Percentiles rank a stretch among this genome's conserved stretches.
These are phyloP conservation scores for Lepidochitona cinerea DNA, from an alignment of 2,888 invertebrate species.

Conservation along the genomic window DNA sequence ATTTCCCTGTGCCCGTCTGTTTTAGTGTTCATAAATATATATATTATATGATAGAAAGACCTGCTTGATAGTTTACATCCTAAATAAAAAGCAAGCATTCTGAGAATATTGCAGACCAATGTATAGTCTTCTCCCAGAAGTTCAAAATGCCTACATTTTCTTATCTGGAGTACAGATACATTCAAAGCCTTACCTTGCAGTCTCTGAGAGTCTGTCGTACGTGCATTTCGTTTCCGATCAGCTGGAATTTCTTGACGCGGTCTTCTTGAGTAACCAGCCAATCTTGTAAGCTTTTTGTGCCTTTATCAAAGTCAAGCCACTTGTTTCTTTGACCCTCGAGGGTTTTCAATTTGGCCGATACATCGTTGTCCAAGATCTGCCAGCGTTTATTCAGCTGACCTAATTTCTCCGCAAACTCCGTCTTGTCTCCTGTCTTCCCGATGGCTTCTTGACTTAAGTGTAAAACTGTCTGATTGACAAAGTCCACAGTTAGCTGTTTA, in stretches of 20 bases:
- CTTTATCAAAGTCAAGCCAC: slow-evolving; percentile 64
- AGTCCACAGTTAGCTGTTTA: slow-evolving; percentile 65
- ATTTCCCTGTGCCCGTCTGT: no score
- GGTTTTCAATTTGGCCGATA: slow-evolving; percentile 49
- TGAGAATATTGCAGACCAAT: no score
- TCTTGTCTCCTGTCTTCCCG: slow-evolving; percentile 46
- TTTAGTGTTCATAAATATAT: no score
- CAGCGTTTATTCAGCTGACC: slow-evolving; percentile 59
- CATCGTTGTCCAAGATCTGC: slow-evolving; percentile 49
- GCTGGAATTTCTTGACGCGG: slow-evolving; percentile 52
- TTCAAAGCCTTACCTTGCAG: slow-evolving; percentile 50
- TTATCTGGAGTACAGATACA: neutral
- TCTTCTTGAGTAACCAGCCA: slow-evolving; percentile 65
- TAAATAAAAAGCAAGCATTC: no score
- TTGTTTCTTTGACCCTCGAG: slow-evolving; percentile 47
- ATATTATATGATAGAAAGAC: no score
- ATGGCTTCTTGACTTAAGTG: slow-evolving; percentile 39
- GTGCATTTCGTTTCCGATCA: slow-evolving; percentile 61
- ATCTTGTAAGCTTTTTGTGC: slow-evolving; percentile 43
- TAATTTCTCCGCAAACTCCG: slow-evolving; percentile 63
- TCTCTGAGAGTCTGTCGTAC: slow-evolving; percentile 63
- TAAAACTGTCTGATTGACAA: slow-evolving; percentile 63
- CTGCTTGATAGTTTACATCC: no score
- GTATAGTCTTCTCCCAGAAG: neutral
- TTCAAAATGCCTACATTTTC: neutral